A percentile compares a stretch with the other conserved stretches of the same genome.
These are phyloP conservation scores for Egretta garzetta DNA, from an alignment of 2,113 vertebrate species.

Conservation along the genomic window DNA sequence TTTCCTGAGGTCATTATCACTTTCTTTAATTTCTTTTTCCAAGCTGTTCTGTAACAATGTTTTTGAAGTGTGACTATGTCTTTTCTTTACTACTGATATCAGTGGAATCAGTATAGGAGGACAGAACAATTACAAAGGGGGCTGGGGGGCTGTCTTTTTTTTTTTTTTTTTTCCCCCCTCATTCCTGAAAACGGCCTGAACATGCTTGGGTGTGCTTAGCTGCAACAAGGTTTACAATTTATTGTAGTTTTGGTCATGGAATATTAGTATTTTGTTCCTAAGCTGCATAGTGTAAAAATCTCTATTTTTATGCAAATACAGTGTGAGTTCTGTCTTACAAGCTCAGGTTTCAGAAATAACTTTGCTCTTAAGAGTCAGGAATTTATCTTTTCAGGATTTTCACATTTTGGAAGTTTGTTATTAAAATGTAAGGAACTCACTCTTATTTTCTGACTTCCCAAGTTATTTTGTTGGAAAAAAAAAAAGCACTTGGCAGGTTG, in stretches of 20 bases:
- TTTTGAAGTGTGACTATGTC: background rate
- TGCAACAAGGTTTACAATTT: background rate
- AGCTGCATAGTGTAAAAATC: background rate
- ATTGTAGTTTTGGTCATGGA: background rate
- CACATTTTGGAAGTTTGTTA: background rate
- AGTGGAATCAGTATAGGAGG: background rate
- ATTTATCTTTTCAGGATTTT: background rate
- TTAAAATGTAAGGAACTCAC: fast-evolving
- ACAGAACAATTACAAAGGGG: background rate
- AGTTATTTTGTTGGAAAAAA: background rate
- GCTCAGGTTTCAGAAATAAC: background rate
- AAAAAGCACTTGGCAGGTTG: background rate
- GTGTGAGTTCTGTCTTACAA: background rate
- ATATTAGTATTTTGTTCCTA: background rate
- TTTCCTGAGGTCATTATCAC: background rate
- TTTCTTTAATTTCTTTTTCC: background rate
- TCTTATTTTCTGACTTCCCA: background rate
- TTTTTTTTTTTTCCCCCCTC: background rate
- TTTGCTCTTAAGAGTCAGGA: background rate
- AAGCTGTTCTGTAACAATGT: background rate
- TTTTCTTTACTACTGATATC: background rate
- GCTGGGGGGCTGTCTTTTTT: background rate
- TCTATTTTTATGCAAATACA: background rate
- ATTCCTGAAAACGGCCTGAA: background rate
- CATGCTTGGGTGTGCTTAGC: background rate